These are phyloP conservation scores for Dicaeum eximium DNA, from an alignment of 2,113 vertebrate species.

Conservation along the genomic window DNA sequence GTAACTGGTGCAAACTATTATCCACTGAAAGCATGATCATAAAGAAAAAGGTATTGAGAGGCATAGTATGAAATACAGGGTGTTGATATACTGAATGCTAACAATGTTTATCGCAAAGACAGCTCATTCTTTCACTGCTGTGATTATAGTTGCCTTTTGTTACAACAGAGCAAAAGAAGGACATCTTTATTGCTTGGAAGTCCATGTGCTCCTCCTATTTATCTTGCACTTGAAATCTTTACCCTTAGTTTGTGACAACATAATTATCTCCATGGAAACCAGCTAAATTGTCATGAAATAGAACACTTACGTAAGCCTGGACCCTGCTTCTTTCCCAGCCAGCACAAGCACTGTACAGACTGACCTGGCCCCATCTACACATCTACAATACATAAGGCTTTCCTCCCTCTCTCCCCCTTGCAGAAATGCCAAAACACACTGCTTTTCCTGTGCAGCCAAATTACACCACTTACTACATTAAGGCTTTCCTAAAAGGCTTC, in stretches of 20 bases:
- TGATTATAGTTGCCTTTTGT: conserved; percentile 52
- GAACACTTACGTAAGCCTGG: not conserved
- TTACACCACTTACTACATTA: not conserved
- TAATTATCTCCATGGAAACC: conserved; percentile 61
- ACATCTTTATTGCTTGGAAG: conserved; percentile 33
- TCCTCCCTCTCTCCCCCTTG: not conserved
- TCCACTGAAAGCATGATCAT: conserved; percentile 10
- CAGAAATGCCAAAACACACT: not conserved
- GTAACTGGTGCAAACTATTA: conserved; percentile 51
- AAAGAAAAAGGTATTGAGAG: conserved; percentile 45
- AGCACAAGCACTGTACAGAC: not conserved
- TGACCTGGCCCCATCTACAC: not conserved
- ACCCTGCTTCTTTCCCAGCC: not conserved
- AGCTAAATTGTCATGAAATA: conserved; percentile 12
- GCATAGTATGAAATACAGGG: conserved; percentile 16
- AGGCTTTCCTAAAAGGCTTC: not conserved
- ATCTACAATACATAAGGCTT: too few relatives aligned
- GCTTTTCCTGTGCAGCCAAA: not conserved
- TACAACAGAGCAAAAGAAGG: not conserved
- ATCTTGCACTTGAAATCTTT: conserved; percentile 41
- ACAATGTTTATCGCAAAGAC: not conserved
- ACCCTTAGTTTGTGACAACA: conserved; percentile 38
- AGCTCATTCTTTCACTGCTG: conserved; percentile 1
- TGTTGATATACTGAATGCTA: conserved; percentile 29
- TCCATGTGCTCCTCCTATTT: conserved; percentile 35